Evolutionary conservation across 1,140 invertebrate genomes (phyloP).

Genomic region (Palaemon carinicauda): DNA sequence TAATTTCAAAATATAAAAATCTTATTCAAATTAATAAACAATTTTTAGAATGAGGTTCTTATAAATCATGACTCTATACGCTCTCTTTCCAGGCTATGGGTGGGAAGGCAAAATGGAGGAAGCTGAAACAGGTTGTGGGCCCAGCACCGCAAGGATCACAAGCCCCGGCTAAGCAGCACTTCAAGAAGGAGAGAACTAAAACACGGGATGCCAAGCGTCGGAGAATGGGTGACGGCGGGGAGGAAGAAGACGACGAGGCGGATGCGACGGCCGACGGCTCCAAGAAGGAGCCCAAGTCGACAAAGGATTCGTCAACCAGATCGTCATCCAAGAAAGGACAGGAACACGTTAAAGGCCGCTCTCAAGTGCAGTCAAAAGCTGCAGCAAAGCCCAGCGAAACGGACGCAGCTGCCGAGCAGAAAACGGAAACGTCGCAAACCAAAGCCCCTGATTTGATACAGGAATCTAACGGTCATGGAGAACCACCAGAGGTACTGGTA

Average conservation of each 20-base stretch:
- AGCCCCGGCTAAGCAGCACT: neutral
- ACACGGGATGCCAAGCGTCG: slow-evolving; percentile 28
- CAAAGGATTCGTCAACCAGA: neutral
- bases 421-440: neutral
- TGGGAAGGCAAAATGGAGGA: slow-evolving; percentile 33
- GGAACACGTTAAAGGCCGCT: no score
- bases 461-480: neutral
- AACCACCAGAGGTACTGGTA: neutral
- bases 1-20: no score
- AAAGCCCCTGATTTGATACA: neutral
- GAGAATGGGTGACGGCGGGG: slow-evolving; percentile 20
- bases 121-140: slow-evolving; percentile 32
- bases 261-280: neutral
- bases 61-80: no score
- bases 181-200: slow-evolving; percentile 1
- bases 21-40: no score
- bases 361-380: no score
- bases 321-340: neutral
- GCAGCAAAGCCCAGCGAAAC: no score
- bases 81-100: slow-evolving; percentile 1
- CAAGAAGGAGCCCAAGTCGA: neutral
- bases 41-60: no score
- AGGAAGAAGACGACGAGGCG: slow-evolving; percentile 17
- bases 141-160: neutral
- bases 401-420: neutral